Conservation (phyloP, 30 jellyfish, hydroid and myxozoan genomes). For the Aurelia aurita complex sp. Pacific region DNA sequence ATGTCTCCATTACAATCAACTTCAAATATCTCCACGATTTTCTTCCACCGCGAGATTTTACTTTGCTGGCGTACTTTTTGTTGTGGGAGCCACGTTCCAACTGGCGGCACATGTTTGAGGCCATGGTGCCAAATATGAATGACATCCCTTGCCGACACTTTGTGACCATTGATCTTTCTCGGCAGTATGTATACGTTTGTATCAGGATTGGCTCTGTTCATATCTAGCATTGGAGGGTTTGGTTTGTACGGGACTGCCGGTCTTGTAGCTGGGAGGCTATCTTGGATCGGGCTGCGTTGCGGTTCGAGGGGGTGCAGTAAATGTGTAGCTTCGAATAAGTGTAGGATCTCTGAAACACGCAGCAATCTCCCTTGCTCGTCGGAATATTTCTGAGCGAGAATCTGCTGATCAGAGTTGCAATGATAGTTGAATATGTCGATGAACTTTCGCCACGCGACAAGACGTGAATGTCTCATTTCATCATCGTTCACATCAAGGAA, state of each 20-base stretch:
- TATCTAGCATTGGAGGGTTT: slow-evolving; percentile 33
- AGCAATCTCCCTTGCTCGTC: slow-evolving; percentile 78
- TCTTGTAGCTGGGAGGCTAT: neutral
- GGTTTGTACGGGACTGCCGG: slow-evolving; percentile 26
- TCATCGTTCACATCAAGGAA: slow-evolving; percentile 51
- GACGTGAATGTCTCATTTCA: slow-evolving; percentile 22
- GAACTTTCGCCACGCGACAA: slow-evolving; percentile 84
- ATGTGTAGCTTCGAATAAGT: slow-evolving; percentile 37
- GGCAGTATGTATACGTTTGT: slow-evolving; percentile 63
- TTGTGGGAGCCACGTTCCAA: slow-evolving; percentile 81
- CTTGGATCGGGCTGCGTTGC: neutral
- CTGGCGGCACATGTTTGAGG: slow-evolving; percentile 79
- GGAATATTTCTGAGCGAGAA: slow-evolving; percentile 70
- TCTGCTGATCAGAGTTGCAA: slow-evolving; percentile 71
- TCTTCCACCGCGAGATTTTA: slow-evolving; percentile 94
- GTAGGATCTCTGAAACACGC: slow-evolving; percentile 78
- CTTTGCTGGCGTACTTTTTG: slow-evolving; percentile 94
- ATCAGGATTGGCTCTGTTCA: slow-evolving; percentile 26
- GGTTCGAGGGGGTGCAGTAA: slow-evolving; percentile 20
- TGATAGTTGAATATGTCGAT: slow-evolving; percentile 71
- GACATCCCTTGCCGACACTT: slow-evolving; percentile 90
- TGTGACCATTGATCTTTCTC: slow-evolving; percentile 87
- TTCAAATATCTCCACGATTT: slow-evolving; percentile 81
- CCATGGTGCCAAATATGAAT: slow-evolving; percentile 88
- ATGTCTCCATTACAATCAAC: slow-evolving; percentile 71